These are phyloP conservation scores for Enteromius treurensis DNA, from an alignment of 2,797 vertebrate genomes.

Conservation along the genomic window DNA sequence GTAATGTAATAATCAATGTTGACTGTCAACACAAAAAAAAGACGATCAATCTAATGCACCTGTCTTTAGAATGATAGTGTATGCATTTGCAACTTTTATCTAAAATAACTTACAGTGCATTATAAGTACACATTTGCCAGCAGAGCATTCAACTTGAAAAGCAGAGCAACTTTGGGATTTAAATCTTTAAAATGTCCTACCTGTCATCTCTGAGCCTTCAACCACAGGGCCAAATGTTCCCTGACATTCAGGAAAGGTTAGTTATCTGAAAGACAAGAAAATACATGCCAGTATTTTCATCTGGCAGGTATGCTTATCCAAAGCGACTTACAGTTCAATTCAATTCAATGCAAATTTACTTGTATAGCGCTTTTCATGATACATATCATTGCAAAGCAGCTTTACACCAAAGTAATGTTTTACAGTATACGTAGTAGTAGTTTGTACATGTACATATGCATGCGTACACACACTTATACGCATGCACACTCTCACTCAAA, in stretches of 20 bases:
- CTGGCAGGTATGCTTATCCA: background rate
- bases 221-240: background rate
- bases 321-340: background rate
- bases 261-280: background rate
- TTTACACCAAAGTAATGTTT: too few species aligned
- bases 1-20: background rate
- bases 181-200: background rate
- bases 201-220: constrained; percentile 19
- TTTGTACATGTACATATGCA: too few species aligned
- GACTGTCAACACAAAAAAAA: background rate
- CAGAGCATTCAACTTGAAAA: background rate
- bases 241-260: background rate
- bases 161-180: background rate
- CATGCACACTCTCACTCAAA: background rate
- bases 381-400: too few species aligned
- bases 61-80: too few species aligned
- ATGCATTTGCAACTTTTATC: background rate
- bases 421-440: too few species aligned
- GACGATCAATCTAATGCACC: too few species aligned
- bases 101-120: background rate
- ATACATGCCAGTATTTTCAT: constrained; percentile 8
- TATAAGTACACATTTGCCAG: background rate
- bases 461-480: background rate
- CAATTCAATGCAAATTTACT: too few species aligned
- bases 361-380: too few species aligned